Evolutionary conservation across 2,888 invertebrate genomes (phyloP), one percentile per base, ranked within the genome.

Genomic region (Rugalucina vietnamica): DNA sequence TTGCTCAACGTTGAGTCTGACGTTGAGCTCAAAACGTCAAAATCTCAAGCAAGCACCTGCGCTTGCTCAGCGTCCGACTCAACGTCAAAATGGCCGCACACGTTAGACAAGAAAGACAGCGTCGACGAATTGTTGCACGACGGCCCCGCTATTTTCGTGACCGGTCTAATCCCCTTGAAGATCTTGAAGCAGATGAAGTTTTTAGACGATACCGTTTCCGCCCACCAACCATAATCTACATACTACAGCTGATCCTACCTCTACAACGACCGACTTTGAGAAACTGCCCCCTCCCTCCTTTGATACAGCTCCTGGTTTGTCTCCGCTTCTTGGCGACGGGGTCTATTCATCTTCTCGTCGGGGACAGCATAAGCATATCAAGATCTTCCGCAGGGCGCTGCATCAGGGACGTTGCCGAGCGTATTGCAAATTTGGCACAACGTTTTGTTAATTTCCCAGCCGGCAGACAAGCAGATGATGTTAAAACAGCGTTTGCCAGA

Each of bases 1-100:
- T n/a, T 54, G 54, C 54, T 54, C 54, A 54, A 54, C 29, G 3
- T 60, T 29, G 60, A 60, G 60, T 5, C 27, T 21, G 60, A 29
- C 29, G 60, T 60, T 60, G 60, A 60, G 60, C 60, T 29, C 4
- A 18, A 60, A 60, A 60, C 60, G 29, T 24, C 4, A 29, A 2
- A 29, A 29, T 60, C 60, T 60, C 29, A 32, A 60, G 60, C 60
- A 60, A 60, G 60, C 60, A 60, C 60, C n/a, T n/a, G n/a, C n/a
- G n/a, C n/a, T n/a, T n/a, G n/a, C n/a, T n/a, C n/a, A n/a, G n/a
- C n/a, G n/a, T n/a, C n/a, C n/a, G n/a, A n/a, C n/a, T n/a, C n/a
- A n/a, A n/a, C n/a, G n/a, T n/a, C 29, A 60, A 60, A 18, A 60
- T 60, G 60, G 60, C 29, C 10, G 60, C 60, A 8, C 60, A 60